Base-by-base conservation (phyloP, 2,888 invertebrate species). In the Drosophila greeni region DNA sequence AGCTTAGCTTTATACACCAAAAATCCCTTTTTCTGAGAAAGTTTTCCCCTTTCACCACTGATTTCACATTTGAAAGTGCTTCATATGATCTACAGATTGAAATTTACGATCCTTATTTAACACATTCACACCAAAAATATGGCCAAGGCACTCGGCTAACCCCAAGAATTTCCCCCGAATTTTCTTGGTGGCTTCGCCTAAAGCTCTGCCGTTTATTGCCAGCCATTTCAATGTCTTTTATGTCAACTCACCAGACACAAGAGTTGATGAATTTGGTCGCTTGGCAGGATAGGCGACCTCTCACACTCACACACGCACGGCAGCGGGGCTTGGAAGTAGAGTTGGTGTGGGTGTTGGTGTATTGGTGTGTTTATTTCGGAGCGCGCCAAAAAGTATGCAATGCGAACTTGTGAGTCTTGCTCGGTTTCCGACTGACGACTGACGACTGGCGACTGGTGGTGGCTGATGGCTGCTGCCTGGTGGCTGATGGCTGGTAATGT, bases 311-410 rank as follows among this genome's bases (percentile, higher is more conserved):
- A 18, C 34, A 26, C 49, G 12, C 37, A 55, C 47, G 16, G 20
- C 23, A 49, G 37, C 14, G 37, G 47, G 26, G 26, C 42, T 26
- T 40, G 43, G 14, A 5, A 20, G 49, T 39, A 20, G 2, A 16
- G 11, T 31, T 52, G 31, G 40, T 49, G 37, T 58, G 8, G 7
- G 33, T 43, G 33, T 47, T 47, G 39, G 39, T 66, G 52, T 52
- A 18, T 33, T 43, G 16, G 24, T 51, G 42, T 57, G 57, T 66
- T 57, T 67, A 39, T 43, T 53, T 26, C 68, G 62, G n/a, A 52
- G 76, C 79, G 80, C 80, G 84, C 80, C 84, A 84, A 80, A 84
- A 80, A 72, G 56, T 84, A 74, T 82, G 82, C 79, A 78, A 70
- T 68, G 69, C 79, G 66, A 80, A 78, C 66, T 45, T 45, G 31